phyloP scores from a whole-genome alignment of 2,113 vertebrate species.

The Centropristis striata region DNA sequence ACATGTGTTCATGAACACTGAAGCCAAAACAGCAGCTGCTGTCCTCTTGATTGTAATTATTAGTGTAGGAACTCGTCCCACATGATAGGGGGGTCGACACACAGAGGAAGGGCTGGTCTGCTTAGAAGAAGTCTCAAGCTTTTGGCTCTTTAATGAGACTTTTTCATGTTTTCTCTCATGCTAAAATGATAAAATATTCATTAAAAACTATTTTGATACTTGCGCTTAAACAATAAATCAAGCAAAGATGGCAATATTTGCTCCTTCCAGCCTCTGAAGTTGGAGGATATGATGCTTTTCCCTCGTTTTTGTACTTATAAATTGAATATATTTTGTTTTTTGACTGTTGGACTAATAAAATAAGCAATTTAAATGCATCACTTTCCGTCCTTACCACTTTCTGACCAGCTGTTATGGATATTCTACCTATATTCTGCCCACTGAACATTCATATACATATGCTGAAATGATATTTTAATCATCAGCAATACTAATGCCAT shows the following conservation, averaged over 20 bases:
- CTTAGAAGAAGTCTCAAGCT: not conserved
- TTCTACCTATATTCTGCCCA: not conserved
- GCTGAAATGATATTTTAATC: not conserved
- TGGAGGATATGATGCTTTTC: not conserved
- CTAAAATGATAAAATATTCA: not conserved
- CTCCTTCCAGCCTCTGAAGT: not conserved
- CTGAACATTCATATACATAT: not conserved
- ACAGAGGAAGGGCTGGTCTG: not conserved
- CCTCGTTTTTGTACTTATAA: not conserved
- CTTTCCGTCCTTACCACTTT: too few relatives aligned
- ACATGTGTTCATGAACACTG: not conserved
- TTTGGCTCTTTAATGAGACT: not conserved
- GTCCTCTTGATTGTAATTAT: slow-evolving; percentile 33
- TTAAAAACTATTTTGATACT: not conserved
- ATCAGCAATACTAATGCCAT: not conserved
- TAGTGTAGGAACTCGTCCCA: not conserved
- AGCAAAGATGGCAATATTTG: not conserved
- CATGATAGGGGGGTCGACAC: not conserved
- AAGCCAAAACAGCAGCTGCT: slow-evolving; percentile 29
- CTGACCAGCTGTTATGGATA: too few relatives aligned
- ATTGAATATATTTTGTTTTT: not conserved
- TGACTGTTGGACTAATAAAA: not conserved
- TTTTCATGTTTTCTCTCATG: not conserved
- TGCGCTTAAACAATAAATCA: not conserved
- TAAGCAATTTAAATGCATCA: not conserved